A percentile compares a stretch with the other conserved stretches of the same genome.
Conservation (phyloP, 1,140 invertebrate species). For the Drosophila equinoxialis region DNA sequence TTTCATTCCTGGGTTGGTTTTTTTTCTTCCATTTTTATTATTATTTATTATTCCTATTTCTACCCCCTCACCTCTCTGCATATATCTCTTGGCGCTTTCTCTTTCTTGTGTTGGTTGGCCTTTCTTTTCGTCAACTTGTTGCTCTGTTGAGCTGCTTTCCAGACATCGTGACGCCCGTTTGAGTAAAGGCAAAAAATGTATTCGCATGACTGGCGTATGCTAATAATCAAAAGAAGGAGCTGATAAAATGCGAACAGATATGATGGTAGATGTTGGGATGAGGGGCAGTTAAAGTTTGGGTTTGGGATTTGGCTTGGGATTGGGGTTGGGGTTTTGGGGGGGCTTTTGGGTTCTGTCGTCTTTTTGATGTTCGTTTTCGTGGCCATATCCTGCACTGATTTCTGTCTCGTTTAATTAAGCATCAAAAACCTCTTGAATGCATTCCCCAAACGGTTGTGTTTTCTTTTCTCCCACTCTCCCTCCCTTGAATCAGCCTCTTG, state of each 20-base stretch:
- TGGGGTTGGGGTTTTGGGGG: too few relatives aligned
- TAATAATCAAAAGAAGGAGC: constrained; percentile 2
- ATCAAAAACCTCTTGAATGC: neutral
- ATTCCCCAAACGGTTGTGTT: constrained; percentile 8
- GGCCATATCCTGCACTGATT: constrained; percentile 4
- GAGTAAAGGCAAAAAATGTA: neutral
- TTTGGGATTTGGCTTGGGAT: too few relatives aligned
- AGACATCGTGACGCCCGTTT: constrained; percentile 53
- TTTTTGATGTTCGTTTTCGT: constrained; percentile 3
- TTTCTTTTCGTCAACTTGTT: constrained; percentile 15
- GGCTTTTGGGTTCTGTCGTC: neutral
- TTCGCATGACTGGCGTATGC: constrained; percentile 8
- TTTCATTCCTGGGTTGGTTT: neutral
- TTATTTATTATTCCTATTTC: constrained; percentile 13
- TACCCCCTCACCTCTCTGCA: constrained; percentile 52
- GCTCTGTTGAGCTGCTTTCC: constrained; percentile 22
- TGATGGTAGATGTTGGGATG: too few relatives aligned
- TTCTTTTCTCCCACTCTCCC: constrained; percentile 5
- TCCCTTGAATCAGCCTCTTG: too few relatives aligned
- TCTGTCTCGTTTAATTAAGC: constrained; percentile 12
- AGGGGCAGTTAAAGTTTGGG: neutral
- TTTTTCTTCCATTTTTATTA: neutral
- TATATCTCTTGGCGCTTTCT: neutral
- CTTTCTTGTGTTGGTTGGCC: neutral
- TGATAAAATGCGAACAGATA: too few relatives aligned